Conservation (phyloP, 2,113 vertebrate species). For the Murina feae region DNA sequence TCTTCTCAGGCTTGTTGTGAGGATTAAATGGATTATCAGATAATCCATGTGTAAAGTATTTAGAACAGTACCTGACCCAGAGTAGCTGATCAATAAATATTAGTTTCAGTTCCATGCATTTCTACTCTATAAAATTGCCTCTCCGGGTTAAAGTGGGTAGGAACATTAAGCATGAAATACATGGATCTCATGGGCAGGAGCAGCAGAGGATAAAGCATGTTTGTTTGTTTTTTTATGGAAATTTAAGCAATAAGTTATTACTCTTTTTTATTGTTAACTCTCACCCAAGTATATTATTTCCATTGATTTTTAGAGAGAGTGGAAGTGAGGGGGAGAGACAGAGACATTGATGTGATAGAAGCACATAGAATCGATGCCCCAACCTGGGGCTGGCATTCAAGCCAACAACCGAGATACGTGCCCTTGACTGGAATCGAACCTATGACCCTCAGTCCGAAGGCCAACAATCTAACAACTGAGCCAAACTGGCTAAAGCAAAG, state of each 20-base stretch:
- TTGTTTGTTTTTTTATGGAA: not conserved
- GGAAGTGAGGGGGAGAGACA: no score
- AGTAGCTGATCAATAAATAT: conserved; percentile 14
- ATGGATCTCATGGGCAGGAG: not conserved
- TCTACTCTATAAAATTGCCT: not conserved
- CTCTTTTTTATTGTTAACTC: not conserved
- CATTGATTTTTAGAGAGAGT: no score
- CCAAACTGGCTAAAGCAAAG: not conserved
- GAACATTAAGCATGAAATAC: not conserved
- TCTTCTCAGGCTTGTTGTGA: conserved; percentile 1
- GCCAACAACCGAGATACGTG: no score
- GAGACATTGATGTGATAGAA: no score
- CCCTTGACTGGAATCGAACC: no score
- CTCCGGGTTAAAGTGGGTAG: not conserved
- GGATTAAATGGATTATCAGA: not conserved
- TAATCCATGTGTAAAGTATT: not conserved
- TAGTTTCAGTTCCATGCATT: conserved; percentile 19
- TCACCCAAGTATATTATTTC: no score
- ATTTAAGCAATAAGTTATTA: not conserved
- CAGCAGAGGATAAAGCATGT: not conserved
- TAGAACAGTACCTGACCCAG: not conserved
- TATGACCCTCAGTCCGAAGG: no score
- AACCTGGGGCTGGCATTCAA: no score
- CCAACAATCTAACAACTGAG: no score
- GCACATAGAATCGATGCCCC: no score